These are phyloP conservation scores for Caenorhabditis doughertyi DNA, from an alignment of 2,888 invertebrate genomes.

Conservation along the genomic window DNA sequence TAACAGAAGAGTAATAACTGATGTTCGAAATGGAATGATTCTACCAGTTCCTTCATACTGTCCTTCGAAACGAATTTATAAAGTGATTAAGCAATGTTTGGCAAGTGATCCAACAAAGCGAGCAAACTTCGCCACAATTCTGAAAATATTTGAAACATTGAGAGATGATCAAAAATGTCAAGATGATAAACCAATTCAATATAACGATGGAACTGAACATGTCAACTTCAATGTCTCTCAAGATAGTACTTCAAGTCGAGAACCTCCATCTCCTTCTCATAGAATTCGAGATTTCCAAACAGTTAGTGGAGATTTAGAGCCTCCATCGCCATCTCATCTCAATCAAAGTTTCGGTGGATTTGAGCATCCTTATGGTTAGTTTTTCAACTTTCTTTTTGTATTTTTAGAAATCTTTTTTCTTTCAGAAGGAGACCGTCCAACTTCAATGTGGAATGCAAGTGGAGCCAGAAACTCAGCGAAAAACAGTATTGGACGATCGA, in stretches of 20 bases:
- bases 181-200: slow-evolving; percentile 62
- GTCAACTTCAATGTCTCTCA: slow-evolving; percentile 65
- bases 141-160: slow-evolving; percentile 73
- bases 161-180: slow-evolving; percentile 72
- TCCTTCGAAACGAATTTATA: slow-evolving; percentile 86
- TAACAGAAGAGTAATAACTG: slow-evolving; percentile 84
- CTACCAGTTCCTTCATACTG: slow-evolving; percentile 88
- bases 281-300: slow-evolving; percentile 15
- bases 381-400: not conserved
- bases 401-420: not conserved
- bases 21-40: slow-evolving; percentile 87
- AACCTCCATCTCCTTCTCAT: slow-evolving; percentile 55
- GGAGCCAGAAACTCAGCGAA: slow-evolving; percentile 36
- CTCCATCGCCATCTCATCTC: slow-evolving; percentile 52
- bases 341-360: slow-evolving; percentile 64
- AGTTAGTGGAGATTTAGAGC: slow-evolving; percentile 23
- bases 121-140: slow-evolving; percentile 70
- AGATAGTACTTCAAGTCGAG: slow-evolving; percentile 61
- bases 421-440: slow-evolving; percentile 41
- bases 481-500: slow-evolving; percentile 35
- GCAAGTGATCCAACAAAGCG: slow-evolving; percentile 67
- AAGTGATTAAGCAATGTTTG: slow-evolving; percentile 74
- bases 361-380: slow-evolving; percentile 55
- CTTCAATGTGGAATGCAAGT: slow-evolving; percentile 34
- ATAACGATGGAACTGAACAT: slow-evolving; percentile 63